A percentile compares a stretch with the other conserved stretches of the same genome.
Conservation (phyloP, 2,797 vertebrate genomes). For the Eremophila alpestris region DNA sequence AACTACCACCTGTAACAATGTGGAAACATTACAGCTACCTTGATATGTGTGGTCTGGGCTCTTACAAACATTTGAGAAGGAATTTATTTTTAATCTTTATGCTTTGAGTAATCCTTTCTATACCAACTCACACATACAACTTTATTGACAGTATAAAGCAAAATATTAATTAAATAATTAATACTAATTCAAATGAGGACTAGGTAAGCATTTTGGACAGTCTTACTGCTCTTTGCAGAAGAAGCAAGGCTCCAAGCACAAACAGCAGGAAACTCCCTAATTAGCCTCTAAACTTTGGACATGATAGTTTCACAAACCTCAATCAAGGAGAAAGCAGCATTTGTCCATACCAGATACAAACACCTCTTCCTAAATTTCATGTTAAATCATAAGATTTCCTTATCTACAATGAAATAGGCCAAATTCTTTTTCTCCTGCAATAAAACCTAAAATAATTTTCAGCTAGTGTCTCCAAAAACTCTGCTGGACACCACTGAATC, state of each 20-base stretch:
- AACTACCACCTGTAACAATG: neutral
- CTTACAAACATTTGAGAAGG: neutral
- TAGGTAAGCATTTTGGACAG: neutral
- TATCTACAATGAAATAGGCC: neutral
- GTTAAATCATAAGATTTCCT: neutral
- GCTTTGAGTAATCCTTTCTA: neutral
- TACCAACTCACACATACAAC: neutral
- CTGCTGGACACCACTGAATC: neutral
- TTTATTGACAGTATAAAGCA: neutral
- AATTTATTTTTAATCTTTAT: neutral
- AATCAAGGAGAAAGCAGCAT: neutral
- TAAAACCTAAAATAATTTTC: neutral
- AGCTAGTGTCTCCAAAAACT: neutral
- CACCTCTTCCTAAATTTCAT: neutral
- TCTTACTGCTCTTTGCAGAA: neutral
- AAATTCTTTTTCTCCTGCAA: neutral
- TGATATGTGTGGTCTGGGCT: neutral
- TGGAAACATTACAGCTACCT: neutral
- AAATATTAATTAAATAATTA: neutral
- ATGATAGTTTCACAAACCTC: neutral
- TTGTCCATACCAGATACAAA: neutral
- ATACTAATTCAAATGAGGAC: neutral
- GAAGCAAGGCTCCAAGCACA: neutral
- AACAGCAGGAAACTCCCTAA: neutral
- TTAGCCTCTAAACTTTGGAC: neutral